phyloP scores from a whole-genome alignment of 1,140 invertebrate genomes.

The Cheumatopsyche charites region DNA sequence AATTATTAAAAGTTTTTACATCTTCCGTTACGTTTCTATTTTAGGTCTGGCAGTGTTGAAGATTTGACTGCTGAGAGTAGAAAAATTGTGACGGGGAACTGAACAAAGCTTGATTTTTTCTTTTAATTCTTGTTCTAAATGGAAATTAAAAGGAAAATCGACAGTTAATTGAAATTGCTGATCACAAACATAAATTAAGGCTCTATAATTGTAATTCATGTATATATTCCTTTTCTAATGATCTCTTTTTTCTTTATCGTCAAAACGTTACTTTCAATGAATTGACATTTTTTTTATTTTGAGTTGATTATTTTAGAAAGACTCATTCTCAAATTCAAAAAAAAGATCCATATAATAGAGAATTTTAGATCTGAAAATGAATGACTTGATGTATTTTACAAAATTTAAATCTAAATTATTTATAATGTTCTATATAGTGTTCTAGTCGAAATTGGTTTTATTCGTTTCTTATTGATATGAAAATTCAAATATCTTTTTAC shows the following conservation, averaged over 20 bases:
- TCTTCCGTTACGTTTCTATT: conserved; percentile 23
- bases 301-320: conserved; percentile 6
- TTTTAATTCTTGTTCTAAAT: not conserved
- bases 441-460: conserved; percentile 46
- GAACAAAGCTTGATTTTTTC: conserved; percentile 9
- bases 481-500: conserved; percentile 40
- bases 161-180: not conserved
- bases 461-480: conserved; percentile 35
- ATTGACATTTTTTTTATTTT: not conserved
- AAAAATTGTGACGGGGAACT: conserved; percentile 46
- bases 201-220: not conserved
- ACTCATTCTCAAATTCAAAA: conserved; percentile 21
- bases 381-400: too few species aligned
- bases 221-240: conserved; percentile 33
- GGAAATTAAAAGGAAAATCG: not conserved
- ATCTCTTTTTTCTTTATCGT: conserved; percentile 26
- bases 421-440: too few species aligned
- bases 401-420: too few species aligned
- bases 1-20: too few species aligned
- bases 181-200: not conserved
- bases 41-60: conserved; percentile 47
- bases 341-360: not conserved
- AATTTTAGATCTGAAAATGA: not conserved
- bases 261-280: not conserved
- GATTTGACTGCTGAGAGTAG: conserved; percentile 46